phyloP scores from a whole-genome alignment of 2,797 vertebrate genomes.

The Glossophaga mutica region DNA sequence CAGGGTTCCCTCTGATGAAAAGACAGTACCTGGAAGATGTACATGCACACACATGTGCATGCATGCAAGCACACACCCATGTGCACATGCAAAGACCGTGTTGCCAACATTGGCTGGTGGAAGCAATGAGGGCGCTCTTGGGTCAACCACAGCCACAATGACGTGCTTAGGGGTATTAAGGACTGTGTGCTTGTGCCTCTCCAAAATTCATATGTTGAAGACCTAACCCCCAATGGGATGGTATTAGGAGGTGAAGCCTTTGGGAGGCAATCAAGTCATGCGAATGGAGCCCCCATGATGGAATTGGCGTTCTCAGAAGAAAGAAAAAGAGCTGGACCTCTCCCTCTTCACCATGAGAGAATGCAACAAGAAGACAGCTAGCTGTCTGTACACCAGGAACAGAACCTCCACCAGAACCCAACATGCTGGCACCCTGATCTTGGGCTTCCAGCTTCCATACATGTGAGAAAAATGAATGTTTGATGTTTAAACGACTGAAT shows the following conservation, averaged over 20 bases:
- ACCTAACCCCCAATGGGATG: neutral
- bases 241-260: neutral
- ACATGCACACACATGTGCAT: neutral
- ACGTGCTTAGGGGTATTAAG: neutral
- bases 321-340: neutral
- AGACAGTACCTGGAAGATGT: neutral
- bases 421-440: neutral
- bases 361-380: neutral
- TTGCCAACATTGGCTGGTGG: accelerated
- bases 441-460: neutral
- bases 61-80: neutral
- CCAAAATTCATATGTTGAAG: neutral
- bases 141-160: neutral
- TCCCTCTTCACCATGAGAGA: neutral
- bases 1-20: neutral
- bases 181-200: neutral
- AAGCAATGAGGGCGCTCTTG: too few species aligned
- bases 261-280: neutral
- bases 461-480: neutral
- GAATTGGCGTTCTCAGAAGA: neutral
- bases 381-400: neutral
- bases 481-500: neutral
- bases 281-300: neutral
- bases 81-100: neutral
- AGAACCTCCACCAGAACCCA: neutral